Conservation (phyloP, 2,888 invertebrate genomes). For the Xylota sylvarum region DNA sequence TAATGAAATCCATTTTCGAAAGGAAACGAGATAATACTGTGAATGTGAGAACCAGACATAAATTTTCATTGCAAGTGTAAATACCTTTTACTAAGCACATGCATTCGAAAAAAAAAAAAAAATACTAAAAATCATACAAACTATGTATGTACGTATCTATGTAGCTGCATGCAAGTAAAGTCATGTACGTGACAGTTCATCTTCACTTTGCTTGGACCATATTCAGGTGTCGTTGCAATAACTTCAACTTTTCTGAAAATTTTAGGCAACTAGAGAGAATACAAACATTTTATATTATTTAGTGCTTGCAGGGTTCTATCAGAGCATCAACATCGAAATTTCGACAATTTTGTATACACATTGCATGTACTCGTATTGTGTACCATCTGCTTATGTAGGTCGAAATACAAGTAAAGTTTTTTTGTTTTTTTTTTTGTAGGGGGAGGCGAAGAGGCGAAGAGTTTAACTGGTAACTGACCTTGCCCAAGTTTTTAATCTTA, state of each 20-base stretch:
- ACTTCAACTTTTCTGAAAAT: not conserved
- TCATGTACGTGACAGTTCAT: not conserved
- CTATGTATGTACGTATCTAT: too few species aligned
- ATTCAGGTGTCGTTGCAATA: slow-evolving; percentile 15
- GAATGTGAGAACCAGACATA: not conserved
- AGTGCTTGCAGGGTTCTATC: slow-evolving; percentile 9
- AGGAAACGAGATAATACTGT: not conserved
- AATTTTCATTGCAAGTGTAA: not conserved
- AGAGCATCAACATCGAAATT: slow-evolving; percentile 21
- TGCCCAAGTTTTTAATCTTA: slow-evolving; percentile 70
- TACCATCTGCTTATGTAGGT: slow-evolving; percentile 38
- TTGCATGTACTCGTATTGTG: slow-evolving; percentile 1
- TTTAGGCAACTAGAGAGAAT: not conserved
- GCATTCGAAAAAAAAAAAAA: too few species aligned
- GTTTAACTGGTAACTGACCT: slow-evolving; percentile 69
- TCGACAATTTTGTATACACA: slow-evolving; percentile 35
- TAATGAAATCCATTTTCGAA: not conserved
- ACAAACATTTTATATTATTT: slow-evolving; percentile 1
- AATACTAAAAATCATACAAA: too few species aligned
- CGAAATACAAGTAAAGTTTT: slow-evolving; percentile 16
- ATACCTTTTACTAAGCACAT: not conserved
- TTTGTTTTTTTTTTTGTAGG: too few species aligned
- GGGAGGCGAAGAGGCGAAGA: not conserved
- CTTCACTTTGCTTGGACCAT: not conserved
- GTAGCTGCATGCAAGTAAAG: not conserved